phyloP scores from a whole-genome alignment of 1,140 invertebrate genomes.

The Anoplolepis gracilipes region DNA sequence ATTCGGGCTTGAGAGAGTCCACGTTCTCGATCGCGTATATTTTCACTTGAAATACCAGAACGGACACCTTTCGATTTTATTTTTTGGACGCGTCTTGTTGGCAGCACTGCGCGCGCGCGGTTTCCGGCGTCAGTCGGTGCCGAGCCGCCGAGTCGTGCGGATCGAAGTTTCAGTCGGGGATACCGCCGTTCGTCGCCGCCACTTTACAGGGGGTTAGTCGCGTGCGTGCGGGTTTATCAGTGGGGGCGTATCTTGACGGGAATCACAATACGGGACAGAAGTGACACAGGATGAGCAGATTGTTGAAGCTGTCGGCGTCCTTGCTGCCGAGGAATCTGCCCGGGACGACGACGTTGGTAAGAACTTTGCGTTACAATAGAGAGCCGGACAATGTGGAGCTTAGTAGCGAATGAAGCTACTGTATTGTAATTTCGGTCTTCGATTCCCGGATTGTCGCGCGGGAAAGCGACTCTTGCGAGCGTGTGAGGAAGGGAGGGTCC shows the following conservation, averaged over 20 bases:
- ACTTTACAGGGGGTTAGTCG: conserved; percentile 65
- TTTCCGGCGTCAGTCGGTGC: conserved; percentile 28
- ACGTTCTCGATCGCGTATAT: too few relatives aligned
- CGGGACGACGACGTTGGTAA: conserved; percentile 76
- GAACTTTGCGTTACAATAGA: conserved; percentile 3
- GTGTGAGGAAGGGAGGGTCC: too few relatives aligned
- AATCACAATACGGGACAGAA: neutral
- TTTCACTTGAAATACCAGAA: neutral
- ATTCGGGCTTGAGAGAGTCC: neutral
- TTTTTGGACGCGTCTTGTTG: conserved; percentile 39
- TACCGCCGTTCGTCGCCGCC: neutral
- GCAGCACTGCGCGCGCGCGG: conserved; percentile 62
- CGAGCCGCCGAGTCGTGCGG: conserved; percentile 14
- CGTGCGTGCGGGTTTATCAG: conserved; percentile 13
- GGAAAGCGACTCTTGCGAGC: too few relatives aligned
- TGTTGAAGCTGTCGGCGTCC: conserved; percentile 79
- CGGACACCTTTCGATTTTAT: neutral
- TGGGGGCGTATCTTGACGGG: conserved; percentile 4
- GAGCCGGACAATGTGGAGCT: neutral
- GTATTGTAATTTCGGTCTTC: neutral
- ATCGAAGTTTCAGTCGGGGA: neutral
- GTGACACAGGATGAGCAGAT: conserved; percentile 75
- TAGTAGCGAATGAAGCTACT: neutral
- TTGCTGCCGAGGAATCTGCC: conserved; percentile 74
- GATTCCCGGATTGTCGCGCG: too few relatives aligned